Conservation (phyloP, 2,113 vertebrate genomes). For the Neogobius melanostomus region DNA sequence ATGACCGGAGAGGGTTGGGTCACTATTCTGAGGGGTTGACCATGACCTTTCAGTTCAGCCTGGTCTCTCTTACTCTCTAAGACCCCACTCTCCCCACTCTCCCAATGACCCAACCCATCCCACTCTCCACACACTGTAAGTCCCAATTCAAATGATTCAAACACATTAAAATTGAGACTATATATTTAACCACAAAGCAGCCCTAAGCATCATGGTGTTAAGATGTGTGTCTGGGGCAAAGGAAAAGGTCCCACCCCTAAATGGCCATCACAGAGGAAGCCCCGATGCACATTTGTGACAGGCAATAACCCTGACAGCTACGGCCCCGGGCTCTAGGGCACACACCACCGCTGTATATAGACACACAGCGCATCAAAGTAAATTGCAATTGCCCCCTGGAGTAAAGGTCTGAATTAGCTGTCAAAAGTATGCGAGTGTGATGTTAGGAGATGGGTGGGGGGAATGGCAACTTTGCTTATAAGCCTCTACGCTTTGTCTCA, state of each 20-base stretch:
- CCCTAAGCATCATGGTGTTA: neutral
- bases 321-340: constrained; percentile 48
- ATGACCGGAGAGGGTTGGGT: no score
- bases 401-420: constrained; percentile 34
- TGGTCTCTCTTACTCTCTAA: no score
- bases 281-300: constrained; percentile 37
- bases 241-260: constrained; percentile 47
- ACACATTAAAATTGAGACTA: neutral
- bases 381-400: constrained; percentile 26
- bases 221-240: constrained; percentile 15
- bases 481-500: constrained; percentile 13
- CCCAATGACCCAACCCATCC: no score
- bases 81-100: no score
- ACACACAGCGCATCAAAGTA: constrained; percentile 1
- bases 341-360: constrained; percentile 18
- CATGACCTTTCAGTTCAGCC: no score
- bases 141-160: no score
- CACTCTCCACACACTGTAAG: no score
- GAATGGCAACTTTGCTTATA: constrained; percentile 21
- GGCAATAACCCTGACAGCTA: constrained; percentile 50
- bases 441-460: constrained; percentile 18
- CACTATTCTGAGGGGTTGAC: no score
- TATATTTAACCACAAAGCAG: neutral
- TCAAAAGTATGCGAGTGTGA: constrained; percentile 39
- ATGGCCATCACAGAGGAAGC: constrained; percentile 54